Base-by-base conservation (phyloP, 1,140 invertebrate species). In the Helicoverpa zea region DNA sequence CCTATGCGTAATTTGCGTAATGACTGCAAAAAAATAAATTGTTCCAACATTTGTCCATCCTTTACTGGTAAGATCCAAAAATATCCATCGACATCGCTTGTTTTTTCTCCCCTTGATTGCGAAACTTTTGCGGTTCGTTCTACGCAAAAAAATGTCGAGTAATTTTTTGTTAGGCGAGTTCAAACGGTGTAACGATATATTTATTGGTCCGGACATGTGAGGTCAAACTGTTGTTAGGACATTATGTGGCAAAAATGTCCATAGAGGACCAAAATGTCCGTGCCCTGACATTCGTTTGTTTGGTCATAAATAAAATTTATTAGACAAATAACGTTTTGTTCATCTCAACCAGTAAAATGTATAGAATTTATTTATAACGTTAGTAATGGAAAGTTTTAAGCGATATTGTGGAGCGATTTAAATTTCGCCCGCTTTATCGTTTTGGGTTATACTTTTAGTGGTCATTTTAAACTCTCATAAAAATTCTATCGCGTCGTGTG, bases 121-220 rank as follows among this genome's bases (percentile, higher is more conserved):
- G 58, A 91, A 91, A 91, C 86, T 91, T 92, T 86, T 82, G 86
- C 83, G 82, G 82, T 78, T 87, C 78, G 84, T 76, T 81, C 77
- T 51, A 68, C 72, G 79, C 85, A 89, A 92, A 90, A n/a, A 91
- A 91, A 85, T 82, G 79, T 84, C 82, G 51, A 79, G 86, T 87
- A 86, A 83, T 92, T 91, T 92, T 90, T 90, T 91, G 84, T 87
- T 81, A 83, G 81, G 82, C 59, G 74, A 70, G 78, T 82, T 81
- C 87, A 87, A 87, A 84, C 83, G 76, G 76, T 86, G 88, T 90
- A 89, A 91, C 90, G 89, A 89, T 79, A 91, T 92, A 93, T 93
- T 92, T 93, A 93, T 92, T 87, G 79, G 78, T 81, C 70, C 68
- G 64, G 64, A 81, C 83, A 83, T 87, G 87, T 89, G 87, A 88